Evolutionary conservation across 2,888 invertebrate genomes (phyloP).

Genomic region (Rotaria socialis): DNA sequence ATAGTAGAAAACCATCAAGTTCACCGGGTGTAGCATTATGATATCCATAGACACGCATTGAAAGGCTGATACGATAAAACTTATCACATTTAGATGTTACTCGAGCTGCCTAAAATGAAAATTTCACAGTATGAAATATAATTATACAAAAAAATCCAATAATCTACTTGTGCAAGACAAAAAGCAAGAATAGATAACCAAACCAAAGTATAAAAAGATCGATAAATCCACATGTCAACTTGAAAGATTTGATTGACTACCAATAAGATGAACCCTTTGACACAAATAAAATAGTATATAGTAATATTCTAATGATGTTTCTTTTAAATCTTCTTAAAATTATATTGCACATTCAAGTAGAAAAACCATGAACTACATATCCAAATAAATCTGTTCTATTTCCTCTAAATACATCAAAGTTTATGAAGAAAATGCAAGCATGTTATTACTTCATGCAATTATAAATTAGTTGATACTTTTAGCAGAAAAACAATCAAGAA

Average conservation of each 20-base stretch:
- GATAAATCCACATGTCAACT: constrained; percentile 53
- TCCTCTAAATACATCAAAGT: no score
- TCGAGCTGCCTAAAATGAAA: constrained; percentile 56
- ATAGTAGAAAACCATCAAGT: constrained; percentile 58
- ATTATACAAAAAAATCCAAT: background rate
- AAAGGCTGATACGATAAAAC: constrained; percentile 56
- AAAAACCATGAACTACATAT: no score
- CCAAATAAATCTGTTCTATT: no score
- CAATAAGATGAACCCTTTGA: constrained; percentile 53
- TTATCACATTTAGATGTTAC: constrained; percentile 56
- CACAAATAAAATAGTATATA: no score
- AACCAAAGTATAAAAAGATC: constrained; percentile 53
- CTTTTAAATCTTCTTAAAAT: no score
- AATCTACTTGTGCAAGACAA: constrained; percentile 56
- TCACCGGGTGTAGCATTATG: constrained; percentile 54
- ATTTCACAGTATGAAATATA: background rate
- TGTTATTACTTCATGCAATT: no score
- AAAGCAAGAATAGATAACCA: constrained; percentile 54
- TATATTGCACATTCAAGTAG: no score
- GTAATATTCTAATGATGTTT: no score
- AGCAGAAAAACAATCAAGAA: no score
- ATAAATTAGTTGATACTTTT: no score
- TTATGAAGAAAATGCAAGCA: no score
- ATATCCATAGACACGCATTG: constrained; percentile 58
- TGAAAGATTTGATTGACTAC: constrained; percentile 52